Percentiles rank a stretch among this genome's conserved stretches.
Evolutionary conservation across 1,140 invertebrate genomes (phyloP).

Genomic region (honey bee (Apis mellifera)): Amel_HAv3.1 CM009945.2:6837501-6838000

Average conservation of each 20-base stretch:
- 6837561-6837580: slow-evolving; percentile 10
- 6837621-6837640: neutral
- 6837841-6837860: neutral
- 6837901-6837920: neutral
- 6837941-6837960: neutral
- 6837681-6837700: too few relatives aligned
- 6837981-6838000: slow-evolving; percentile 49
- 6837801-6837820: slow-evolving; percentile 17
- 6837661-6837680: too few relatives aligned
- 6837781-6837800: neutral
- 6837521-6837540: neutral
- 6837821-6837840: neutral
- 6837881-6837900: neutral
- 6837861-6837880: neutral
- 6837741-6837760: neutral
- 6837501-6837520: neutral
- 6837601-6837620: too few relatives aligned
- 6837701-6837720: too few relatives aligned
- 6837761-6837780: neutral
- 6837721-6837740: neutral
- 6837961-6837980: slow-evolving; percentile 38
- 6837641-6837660: too few relatives aligned
- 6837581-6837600: too few relatives aligned
- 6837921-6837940: slow-evolving; percentile 24
- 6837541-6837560: neutral